These are phyloP conservation scores for Amiota mariae DNA, from an alignment of 2,888 invertebrate genomes.

Conservation along the genomic window DNA sequence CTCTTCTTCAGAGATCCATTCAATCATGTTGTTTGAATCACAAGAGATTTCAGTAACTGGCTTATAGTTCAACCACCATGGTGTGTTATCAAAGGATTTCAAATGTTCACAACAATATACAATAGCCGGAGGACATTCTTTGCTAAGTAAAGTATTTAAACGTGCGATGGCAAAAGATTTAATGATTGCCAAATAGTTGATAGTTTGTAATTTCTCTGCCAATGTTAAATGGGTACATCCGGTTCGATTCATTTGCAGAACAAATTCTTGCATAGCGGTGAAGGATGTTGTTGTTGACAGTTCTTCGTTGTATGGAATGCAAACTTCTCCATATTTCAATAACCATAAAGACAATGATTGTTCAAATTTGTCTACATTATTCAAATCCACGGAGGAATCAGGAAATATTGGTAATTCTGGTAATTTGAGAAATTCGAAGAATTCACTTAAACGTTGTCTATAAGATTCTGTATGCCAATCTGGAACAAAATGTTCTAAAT, in stretches of 20 bases:
- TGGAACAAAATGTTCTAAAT: conserved; percentile 80
- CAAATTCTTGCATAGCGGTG: conserved; percentile 59
- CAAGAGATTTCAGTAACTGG: conserved; percentile 50
- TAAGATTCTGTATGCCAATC: conserved; percentile 76
- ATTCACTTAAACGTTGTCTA: conserved; percentile 74
- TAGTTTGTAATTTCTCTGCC: conserved; percentile 32
- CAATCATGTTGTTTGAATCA: conserved; percentile 37
- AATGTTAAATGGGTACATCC: conserved; percentile 41
- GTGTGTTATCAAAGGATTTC: conserved; percentile 50
- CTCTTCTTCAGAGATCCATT: conserved; percentile 4
- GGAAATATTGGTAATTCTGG: conserved; percentile 48
- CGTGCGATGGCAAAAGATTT: conserved; percentile 59
- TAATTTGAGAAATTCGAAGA: conserved; percentile 77
- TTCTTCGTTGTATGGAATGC: conserved; percentile 51
- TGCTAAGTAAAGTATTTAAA: conserved; percentile 45
- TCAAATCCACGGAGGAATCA: conserved; percentile 19
- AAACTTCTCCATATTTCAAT: conserved; percentile 53
- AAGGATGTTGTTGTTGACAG: conserved; percentile 55
- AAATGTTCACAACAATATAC: conserved; percentile 64
- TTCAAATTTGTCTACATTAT: conserved; percentile 4
- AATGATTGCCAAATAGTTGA: conserved; percentile 64
- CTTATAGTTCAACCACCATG: conserved; percentile 65
- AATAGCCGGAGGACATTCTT: conserved; percentile 50
- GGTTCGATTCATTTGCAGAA: conserved; percentile 47
- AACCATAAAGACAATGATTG: conserved; percentile 53